Evolutionary conservation across 1,140 invertebrate species (phyloP).

Genomic region (Aphidius gifuensis): DNA sequence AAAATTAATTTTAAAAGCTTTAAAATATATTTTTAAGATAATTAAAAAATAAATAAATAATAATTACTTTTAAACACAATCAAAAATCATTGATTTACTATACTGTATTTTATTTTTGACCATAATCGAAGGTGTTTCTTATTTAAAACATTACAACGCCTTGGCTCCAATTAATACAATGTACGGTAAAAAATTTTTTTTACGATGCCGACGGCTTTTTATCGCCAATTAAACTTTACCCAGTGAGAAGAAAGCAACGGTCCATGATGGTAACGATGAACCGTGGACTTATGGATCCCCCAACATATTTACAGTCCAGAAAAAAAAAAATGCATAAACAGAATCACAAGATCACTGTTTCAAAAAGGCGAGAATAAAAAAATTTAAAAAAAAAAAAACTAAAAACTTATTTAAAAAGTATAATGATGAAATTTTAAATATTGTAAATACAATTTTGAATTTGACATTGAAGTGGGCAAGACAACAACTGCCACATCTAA

Average conservation of each 20-base stretch:
- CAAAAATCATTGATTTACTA: neutral
- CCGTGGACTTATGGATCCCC: constrained; percentile 11
- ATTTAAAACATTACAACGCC: constrained; percentile 48
- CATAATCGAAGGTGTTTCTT: constrained; percentile 1
- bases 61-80: too few species aligned
- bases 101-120: too few species aligned
- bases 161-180: constrained; percentile 53
- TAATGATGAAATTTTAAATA: too few species aligned
- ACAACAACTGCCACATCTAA: neutral
- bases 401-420: too few species aligned
- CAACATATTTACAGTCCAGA: neutral
- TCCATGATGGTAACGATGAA: constrained; percentile 22
- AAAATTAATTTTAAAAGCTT: too few species aligned
- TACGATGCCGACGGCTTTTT: constrained; percentile 49
- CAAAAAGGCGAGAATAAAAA: constrained; percentile 2
- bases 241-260: constrained; percentile 30
- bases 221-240: constrained; percentile 51
- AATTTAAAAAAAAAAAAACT: too few species aligned
- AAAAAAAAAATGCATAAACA: constrained; percentile 10
- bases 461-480: constrained; percentile 8
- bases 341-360: constrained; percentile 6
- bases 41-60: too few species aligned
- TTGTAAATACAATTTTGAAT: neutral
- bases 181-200: constrained; percentile 47
- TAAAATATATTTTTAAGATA: too few species aligned